Conservation (phyloP, 2,797 vertebrate genomes). For the Phrynocephalus vlangalii region DNA sequence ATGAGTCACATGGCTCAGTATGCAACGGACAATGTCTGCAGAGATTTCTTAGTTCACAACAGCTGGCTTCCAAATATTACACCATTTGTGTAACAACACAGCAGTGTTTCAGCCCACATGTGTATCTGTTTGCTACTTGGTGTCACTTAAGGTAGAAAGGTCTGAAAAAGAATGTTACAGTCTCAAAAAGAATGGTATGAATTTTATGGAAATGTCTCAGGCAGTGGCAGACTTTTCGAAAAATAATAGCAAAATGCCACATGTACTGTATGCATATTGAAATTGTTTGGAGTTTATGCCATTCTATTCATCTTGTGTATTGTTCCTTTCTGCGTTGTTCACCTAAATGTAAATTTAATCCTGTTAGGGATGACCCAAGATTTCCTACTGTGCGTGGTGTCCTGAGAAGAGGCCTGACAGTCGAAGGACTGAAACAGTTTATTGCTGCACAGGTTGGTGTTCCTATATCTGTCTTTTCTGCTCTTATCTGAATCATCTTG, state of each 20-base stretch:
- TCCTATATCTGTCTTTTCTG: background rate
- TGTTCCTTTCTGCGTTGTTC: background rate
- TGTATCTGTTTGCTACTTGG: too few relatives aligned
- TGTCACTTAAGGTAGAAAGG: background rate
- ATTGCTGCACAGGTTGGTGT: constrained; percentile 93
- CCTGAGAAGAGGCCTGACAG: constrained; percentile 96
- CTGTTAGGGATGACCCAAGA: constrained; percentile 94
- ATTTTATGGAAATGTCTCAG: background rate
- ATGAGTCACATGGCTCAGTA: too few relatives aligned
- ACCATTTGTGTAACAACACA: too few relatives aligned
- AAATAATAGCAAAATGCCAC: background rate
- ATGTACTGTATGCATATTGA: background rate
- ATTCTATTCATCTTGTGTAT: background rate
- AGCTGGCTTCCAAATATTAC: too few relatives aligned
- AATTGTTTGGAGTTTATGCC: background rate
- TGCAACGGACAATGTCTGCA: too few relatives aligned
- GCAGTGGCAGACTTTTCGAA: background rate
- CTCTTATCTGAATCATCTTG: background rate
- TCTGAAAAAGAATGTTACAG: background rate
- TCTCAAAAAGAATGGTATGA: background rate
- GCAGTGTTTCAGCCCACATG: too few relatives aligned
- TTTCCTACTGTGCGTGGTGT: constrained; percentile 98
- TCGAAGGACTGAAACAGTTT: constrained; percentile 97
- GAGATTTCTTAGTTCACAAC: too few relatives aligned
- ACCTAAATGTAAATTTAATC: constrained; percentile 18